These are phyloP conservation scores for Hydractinia echinata DNA, from an alignment of 30 jellyfish, hydroid and myxozoan species.

Conservation along the genomic window DNA sequence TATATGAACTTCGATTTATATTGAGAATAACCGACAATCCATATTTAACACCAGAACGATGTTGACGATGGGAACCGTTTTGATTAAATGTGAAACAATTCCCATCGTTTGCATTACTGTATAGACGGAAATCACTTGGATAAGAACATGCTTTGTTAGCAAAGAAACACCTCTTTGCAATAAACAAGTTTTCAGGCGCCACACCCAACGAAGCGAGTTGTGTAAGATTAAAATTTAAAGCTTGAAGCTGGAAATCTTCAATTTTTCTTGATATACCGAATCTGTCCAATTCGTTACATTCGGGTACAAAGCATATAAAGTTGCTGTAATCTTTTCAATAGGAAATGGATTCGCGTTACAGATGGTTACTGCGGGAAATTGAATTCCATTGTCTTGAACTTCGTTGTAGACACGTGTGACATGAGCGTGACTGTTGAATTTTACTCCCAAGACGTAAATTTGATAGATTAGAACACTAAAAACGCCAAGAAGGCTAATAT, in stretches of 20 bases:
- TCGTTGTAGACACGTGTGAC: background rate
- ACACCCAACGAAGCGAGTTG: background rate
- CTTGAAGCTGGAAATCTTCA: background rate
- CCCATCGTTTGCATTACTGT: conserved; percentile 2
- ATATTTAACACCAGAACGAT: conserved; percentile 18
- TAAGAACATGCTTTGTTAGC: background rate
- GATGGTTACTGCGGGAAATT: conserved; percentile 33
- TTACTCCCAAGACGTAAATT: background rate
- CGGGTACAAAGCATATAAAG: background rate
- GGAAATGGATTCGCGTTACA: conserved; percentile 28
- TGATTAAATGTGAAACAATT: conserved; percentile 22
- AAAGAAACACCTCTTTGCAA: background rate
- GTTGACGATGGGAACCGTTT: background rate
- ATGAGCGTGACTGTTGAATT: background rate
- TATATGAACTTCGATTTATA: conserved; percentile 17
- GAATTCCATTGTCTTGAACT: background rate
- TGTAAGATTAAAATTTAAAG: background rate
- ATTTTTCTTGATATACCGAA: background rate
- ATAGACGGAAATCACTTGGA: conserved; percentile 7
- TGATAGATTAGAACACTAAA: conserved; percentile 12
- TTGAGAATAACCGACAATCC: conserved; percentile 24
- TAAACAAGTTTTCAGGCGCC: background rate
- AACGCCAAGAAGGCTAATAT: background rate
- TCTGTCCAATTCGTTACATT: background rate
- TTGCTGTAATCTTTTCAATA: background rate